A percentile compares a stretch with the other conserved stretches of the same genome.
Evolutionary conservation across 2,113 vertebrate genomes (phyloP).

Genomic region (Tor tambroides): DNA sequence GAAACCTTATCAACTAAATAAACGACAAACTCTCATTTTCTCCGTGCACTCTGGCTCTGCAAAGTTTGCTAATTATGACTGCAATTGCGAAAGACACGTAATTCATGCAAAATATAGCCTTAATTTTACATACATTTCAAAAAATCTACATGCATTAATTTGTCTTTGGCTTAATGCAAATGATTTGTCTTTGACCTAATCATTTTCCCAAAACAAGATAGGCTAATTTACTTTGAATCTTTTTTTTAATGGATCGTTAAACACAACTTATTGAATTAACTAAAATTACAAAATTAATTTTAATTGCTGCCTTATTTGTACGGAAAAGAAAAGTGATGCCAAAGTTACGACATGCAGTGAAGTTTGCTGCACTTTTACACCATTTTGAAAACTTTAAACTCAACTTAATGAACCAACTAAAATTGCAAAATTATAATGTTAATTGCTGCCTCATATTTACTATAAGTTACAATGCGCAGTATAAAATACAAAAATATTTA

Average conservation of each 20-base stretch:
- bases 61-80: neutral
- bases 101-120: neutral
- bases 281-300: neutral
- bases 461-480: too few species aligned
- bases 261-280: neutral
- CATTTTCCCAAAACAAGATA: neutral
- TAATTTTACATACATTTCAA: too few species aligned
- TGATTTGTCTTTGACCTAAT: neutral
- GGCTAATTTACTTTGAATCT: neutral
- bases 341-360: neutral
- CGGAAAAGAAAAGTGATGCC: neutral
- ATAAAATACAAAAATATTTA: too few species aligned
- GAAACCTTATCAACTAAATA: conserved; percentile 68
- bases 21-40: conserved; percentile 38
- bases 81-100: neutral
- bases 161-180: neutral
- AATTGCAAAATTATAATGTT: neutral
- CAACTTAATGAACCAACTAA: neutral
- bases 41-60: conserved; percentile 15
- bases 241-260: neutral
- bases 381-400: neutral
- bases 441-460: neutral
- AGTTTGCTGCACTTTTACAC: neutral
- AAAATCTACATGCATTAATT: neutral
- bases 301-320: neutral